phyloP scores from a whole-genome alignment of 1,140 invertebrate genomes.

The Aphelinus atriplicis region DNA sequence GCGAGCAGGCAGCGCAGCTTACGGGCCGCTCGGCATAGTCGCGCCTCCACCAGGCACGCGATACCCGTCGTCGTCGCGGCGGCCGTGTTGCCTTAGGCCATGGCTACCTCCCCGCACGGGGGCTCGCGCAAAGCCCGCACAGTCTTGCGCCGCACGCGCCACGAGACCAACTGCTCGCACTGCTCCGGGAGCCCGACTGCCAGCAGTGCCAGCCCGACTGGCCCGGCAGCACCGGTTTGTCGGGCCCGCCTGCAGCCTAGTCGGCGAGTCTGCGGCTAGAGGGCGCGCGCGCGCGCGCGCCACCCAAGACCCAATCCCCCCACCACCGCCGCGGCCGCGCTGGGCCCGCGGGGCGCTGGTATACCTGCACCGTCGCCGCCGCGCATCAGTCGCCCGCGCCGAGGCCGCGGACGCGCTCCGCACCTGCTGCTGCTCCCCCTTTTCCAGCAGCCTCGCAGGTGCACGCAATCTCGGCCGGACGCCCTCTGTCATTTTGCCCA shows the following conservation, averaged over 20 bases:
- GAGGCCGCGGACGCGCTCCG: not conserved
- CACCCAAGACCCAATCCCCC: too few species aligned
- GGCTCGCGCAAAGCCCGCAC: not conserved
- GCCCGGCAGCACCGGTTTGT: slow-evolving; percentile 23
- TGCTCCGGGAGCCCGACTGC: too few species aligned
- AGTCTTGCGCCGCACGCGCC: not conserved
- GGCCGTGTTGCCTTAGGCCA: too few species aligned
- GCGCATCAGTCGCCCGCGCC: too few species aligned
- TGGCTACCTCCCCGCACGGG: too few species aligned
- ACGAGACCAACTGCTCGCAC: too few species aligned
- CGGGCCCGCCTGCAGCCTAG: not conserved
- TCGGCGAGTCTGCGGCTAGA: slow-evolving; percentile 32
- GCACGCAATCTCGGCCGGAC: too few species aligned
- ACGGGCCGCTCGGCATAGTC: slow-evolving; percentile 24
- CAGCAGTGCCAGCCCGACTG: not conserved
- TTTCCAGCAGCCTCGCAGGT: too few species aligned
- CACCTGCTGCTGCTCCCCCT: not conserved
- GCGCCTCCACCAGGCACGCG: slow-evolving; percentile 14
- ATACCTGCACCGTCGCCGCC: too few species aligned
- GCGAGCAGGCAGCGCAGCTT: not conserved
- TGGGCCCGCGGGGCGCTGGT: too few species aligned
- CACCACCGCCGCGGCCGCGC: too few species aligned
- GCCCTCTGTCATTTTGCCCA: too few species aligned
- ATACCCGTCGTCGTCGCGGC: not conserved
- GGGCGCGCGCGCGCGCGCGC: slow-evolving; percentile 3